A percentile compares a stretch with the other conserved stretches of the same genome.
These are phyloP conservation scores for Melitaea athalia DNA, from an alignment of 2,888 invertebrate species.

Conservation along the genomic window DNA sequence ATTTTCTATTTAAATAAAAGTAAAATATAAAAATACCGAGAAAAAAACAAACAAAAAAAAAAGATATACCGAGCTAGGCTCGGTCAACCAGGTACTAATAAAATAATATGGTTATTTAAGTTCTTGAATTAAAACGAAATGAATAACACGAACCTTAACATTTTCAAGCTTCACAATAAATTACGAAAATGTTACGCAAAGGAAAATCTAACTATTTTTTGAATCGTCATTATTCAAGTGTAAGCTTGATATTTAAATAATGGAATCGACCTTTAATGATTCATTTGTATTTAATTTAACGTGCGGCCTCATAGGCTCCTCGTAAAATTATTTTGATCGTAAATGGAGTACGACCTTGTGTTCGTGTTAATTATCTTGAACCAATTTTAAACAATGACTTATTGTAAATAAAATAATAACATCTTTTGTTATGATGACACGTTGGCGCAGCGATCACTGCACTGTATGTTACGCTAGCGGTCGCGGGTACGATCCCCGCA, in stretches of 20 bases:
- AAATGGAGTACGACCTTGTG: conserved; percentile 51
- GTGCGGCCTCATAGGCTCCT: conserved; percentile 46
- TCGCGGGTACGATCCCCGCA: too few species aligned
- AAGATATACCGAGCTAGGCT: too few species aligned
- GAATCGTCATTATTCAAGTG: conserved; percentile 2
- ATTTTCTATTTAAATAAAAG: too few species aligned
- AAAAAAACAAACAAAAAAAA: too few species aligned
- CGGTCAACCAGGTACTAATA: too few species aligned
- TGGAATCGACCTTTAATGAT: conserved; percentile 19
- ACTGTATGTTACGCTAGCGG: too few species aligned
- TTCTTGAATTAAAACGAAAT: too few species aligned
- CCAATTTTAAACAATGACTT: conserved; percentile 36
- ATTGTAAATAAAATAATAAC: conserved; percentile 17
- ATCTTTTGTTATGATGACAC: not conserved
- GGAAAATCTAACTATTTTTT: not conserved
- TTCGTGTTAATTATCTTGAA: conserved; percentile 54
- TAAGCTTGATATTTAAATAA: conserved; percentile 18
- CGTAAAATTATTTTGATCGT: conserved; percentile 56
- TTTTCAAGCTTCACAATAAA: not conserved
- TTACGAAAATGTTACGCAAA: not conserved
- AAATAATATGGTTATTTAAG: too few species aligned
- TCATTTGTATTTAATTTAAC: conserved; percentile 22
- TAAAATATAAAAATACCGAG: too few species aligned
- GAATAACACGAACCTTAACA: not conserved
- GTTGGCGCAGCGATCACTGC: too few species aligned